Conservation (phyloP, 2,888 invertebrate species). For the Craniophora ligustri region DNA sequence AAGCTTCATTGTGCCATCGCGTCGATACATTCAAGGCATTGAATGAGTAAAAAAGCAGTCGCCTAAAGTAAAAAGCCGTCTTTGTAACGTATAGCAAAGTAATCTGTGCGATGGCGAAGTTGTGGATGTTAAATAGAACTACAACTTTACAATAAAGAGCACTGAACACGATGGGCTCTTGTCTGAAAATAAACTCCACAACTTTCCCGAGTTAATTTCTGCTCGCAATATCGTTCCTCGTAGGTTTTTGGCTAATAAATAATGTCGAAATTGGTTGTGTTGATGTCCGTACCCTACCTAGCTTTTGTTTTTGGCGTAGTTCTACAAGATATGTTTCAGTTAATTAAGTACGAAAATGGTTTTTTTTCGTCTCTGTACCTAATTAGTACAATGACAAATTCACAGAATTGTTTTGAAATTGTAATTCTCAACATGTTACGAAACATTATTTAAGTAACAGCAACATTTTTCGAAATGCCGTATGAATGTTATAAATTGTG, state of each 20-base stretch:
- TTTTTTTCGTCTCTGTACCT: no score
- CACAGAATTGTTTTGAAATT: no score
- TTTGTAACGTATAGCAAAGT: constrained; percentile 26
- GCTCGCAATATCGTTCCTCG: constrained; percentile 12
- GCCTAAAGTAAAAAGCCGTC: constrained; percentile 26
- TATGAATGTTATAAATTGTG: no score
- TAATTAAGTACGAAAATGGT: no score
- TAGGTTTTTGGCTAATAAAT: constrained; percentile 11
- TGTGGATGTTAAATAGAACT: constrained; percentile 43
- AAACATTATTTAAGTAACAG: no score
- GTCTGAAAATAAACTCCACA: constrained; percentile 32
- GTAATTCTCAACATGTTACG: no score
- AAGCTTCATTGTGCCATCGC: constrained; percentile 5
- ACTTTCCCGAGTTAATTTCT: constrained; percentile 24
- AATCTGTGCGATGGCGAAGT: constrained; percentile 42
- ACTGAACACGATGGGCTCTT: constrained; percentile 13
- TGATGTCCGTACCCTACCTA: no score
- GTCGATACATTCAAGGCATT: constrained; percentile 21
- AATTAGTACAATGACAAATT: no score
- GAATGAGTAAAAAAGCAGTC: constrained; percentile 24
- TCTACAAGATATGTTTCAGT: no score
- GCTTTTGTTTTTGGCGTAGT: background rate
- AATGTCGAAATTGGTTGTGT: background rate
- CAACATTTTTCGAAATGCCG: no score
- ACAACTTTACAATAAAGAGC: constrained; percentile 44